These are phyloP conservation scores for Forpus xanthops DNA, from an alignment of 2,797 vertebrate species.

Conservation along the genomic window DNA sequence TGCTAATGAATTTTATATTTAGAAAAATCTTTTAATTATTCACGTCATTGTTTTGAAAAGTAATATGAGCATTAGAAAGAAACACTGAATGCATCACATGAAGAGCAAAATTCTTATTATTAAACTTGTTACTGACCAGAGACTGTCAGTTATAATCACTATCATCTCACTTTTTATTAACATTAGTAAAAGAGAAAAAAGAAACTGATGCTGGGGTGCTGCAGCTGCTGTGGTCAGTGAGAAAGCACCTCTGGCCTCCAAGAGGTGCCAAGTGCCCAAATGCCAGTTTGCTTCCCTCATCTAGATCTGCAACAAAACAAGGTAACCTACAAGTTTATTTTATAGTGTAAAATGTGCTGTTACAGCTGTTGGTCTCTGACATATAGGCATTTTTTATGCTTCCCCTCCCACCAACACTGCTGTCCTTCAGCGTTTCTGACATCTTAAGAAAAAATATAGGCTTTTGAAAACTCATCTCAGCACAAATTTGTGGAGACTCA, in stretches of 20 bases:
- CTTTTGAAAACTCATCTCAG: background rate
- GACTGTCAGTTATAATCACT: background rate
- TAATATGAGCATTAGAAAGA: background rate
- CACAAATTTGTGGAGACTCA: background rate
- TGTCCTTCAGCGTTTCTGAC: background rate
- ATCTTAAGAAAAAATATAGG: background rate
- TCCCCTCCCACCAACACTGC: background rate
- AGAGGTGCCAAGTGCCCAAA: background rate
- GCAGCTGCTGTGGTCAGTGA: background rate
- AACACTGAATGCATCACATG: background rate
- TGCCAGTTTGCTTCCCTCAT: accelerated
- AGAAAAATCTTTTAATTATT: background rate
- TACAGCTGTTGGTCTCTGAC: background rate
- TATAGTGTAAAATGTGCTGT: background rate
- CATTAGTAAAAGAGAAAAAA: background rate
- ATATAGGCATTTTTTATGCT: background rate
- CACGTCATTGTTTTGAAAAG: background rate
- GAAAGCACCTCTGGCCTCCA: background rate
- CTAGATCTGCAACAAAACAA: background rate
- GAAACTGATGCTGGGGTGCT: background rate
- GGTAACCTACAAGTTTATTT: background rate
- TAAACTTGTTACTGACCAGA: background rate
- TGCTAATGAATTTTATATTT: background rate
- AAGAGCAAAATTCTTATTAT: background rate
- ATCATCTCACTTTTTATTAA: background rate